Conservation (phyloP, 2,797 vertebrate species). For the Galago senegalensis region DNA sequence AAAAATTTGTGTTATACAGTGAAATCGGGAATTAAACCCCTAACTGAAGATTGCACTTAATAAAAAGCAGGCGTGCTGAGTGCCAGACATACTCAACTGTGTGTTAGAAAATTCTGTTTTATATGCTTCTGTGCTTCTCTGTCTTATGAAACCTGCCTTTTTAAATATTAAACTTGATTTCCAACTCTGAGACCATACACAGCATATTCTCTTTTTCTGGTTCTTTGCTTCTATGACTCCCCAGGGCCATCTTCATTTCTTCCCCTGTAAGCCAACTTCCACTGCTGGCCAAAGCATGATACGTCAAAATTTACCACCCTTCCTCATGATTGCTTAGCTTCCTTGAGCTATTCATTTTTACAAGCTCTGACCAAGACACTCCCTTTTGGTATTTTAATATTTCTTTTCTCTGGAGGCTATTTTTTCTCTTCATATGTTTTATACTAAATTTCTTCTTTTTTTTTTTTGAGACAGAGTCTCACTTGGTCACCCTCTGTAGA, state of each 20-base stretch:
- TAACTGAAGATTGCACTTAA: slow-evolving; percentile 65
- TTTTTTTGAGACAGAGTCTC: too few relatives aligned
- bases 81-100: neutral
- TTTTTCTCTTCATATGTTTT: slow-evolving; percentile 46
- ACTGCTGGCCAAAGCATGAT: slow-evolving; percentile 22
- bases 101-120: slow-evolving; percentile 48
- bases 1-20: slow-evolving; percentile 26
- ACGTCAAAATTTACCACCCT: slow-evolving; percentile 63
- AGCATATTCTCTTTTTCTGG: slow-evolving; percentile 2
- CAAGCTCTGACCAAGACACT: neutral
- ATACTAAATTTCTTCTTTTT: slow-evolving; percentile 26
- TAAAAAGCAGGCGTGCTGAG: slow-evolving; percentile 37
- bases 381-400: slow-evolving; percentile 41
- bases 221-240: slow-evolving; percentile 54
- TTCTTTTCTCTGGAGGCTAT: slow-evolving; percentile 11
- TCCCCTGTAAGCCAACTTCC: slow-evolving; percentile 49
- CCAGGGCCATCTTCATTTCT: slow-evolving; percentile 44
- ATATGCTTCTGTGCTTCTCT: slow-evolving; percentile 53
- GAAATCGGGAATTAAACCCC: slow-evolving; percentile 49
- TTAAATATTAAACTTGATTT: slow-evolving; percentile 75
- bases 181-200: slow-evolving; percentile 6
- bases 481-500: too few relatives aligned
- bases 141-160: slow-evolving; percentile 68
- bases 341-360: slow-evolving; percentile 61
- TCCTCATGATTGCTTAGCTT: slow-evolving; percentile 55